phyloP scores from a whole-genome alignment of 2,113 vertebrate species.

The Hemicordylus capensis region DNA sequence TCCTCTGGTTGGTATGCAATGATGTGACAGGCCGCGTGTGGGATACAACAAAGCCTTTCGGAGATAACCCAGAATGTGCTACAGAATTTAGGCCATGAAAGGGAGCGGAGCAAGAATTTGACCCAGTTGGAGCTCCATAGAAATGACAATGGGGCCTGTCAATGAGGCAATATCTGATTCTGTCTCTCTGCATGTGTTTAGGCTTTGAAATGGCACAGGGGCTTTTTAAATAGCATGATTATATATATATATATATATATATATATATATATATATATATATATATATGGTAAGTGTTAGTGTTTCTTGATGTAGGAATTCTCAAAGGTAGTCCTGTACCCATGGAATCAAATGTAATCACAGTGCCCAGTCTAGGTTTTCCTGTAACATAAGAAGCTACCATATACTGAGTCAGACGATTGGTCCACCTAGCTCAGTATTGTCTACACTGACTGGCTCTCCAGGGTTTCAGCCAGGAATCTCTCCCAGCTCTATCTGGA shows the following conservation, averaged over 20 bases:
- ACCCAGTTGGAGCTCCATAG: constrained; percentile 15
- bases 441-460: no score
- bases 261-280: no score
- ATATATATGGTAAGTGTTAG: neutral
- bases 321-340: neutral
- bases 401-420: no score
- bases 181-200: constrained; percentile 6
- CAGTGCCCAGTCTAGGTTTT: no score
- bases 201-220: constrained; percentile 1
- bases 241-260: neutral
- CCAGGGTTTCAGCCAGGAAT: no score
- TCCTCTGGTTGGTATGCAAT: neutral
- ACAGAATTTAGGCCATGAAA: constrained; percentile 8
- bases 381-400: no score
- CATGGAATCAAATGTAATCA: neutral
- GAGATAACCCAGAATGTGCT: neutral
- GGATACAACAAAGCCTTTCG: constrained; percentile 1
- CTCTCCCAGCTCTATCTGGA: no score
- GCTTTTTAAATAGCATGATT: neutral
- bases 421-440: no score
- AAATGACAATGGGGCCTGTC: constrained; percentile 29
- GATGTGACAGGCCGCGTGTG: neutral
- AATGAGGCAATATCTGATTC: constrained; percentile 15
- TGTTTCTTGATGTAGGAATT: neutral
- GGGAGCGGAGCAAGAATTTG: constrained; percentile 12